phyloP scores from a whole-genome alignment of 2,113 vertebrate species.

The Megalops atlanticus region DNA sequence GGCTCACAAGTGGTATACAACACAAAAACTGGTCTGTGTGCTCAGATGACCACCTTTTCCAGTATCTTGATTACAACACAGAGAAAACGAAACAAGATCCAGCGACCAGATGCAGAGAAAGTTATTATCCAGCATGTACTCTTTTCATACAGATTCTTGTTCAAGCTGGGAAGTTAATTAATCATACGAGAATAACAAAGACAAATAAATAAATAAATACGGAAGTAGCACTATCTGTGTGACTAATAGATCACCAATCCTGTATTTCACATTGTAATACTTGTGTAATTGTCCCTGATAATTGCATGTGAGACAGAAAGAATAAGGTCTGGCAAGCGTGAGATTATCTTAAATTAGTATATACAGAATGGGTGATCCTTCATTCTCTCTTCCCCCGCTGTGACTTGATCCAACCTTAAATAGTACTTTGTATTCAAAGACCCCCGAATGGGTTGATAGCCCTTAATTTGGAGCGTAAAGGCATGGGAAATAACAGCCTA shows the following conservation, averaged over 20 bases:
- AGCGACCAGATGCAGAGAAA: too few species aligned
- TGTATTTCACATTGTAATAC: neutral
- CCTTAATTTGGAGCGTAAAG: neutral
- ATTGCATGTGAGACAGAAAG: conserved; percentile 1
- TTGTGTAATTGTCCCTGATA: neutral
- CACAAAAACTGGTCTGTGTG: too few species aligned
- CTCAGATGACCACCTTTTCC: too few species aligned
- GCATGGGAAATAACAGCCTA: neutral
- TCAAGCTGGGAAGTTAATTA: neutral
- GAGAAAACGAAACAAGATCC: neutral
- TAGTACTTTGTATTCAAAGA: conserved; percentile 13
- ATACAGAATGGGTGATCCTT: neutral
- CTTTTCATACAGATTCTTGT: neutral
- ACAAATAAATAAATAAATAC: neutral
- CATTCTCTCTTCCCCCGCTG: neutral
- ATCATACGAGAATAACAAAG: neutral
- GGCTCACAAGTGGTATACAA: neutral
- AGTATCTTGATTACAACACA: too few species aligned
- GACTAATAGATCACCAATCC: neutral
- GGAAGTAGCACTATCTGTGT: neutral
- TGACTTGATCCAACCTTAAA: conserved; percentile 2
- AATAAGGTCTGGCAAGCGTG: neutral
- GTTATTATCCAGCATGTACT: neutral
- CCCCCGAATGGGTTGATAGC: neutral
- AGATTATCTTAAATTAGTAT: conserved; percentile 8